Evolutionary conservation across 1,140 invertebrate species (phyloP).

Genomic region (Penaeus chinensis): DNA sequence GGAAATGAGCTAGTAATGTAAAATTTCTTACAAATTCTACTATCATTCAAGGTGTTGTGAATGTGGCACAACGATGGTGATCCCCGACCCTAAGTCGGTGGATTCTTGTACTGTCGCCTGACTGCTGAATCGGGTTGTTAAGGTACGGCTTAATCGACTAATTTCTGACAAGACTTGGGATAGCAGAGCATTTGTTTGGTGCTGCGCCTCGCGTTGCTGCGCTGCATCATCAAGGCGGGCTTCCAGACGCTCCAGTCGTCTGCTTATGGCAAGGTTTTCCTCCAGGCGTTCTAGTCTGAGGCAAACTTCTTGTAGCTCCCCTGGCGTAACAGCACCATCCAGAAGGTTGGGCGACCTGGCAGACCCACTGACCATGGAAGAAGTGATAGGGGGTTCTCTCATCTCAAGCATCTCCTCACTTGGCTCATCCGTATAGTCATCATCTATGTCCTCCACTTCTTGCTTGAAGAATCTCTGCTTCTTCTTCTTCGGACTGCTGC

Average conservation of each 20-base stretch:
- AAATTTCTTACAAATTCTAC: no score
- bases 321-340: background rate
- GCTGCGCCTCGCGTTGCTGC: slow-evolving; percentile 20
- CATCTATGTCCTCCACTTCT: slow-evolving; percentile 27
- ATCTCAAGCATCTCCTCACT: background rate
- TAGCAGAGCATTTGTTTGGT: slow-evolving; percentile 30
- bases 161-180: slow-evolving; percentile 33
- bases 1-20: no score
- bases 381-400: background rate
- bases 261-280: slow-evolving; percentile 33
- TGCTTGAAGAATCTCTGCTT: slow-evolving; percentile 31
- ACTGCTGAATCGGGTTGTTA: background rate
- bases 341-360: background rate
- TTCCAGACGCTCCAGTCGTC: slow-evolving; percentile 29
- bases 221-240: slow-evolving; percentile 25
- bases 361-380: background rate
- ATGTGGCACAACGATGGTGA: slow-evolving; percentile 45
- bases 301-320: slow-evolving; percentile 32
- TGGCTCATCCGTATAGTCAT: slow-evolving; percentile 1
- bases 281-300: slow-evolving; percentile 31
- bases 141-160: slow-evolving; percentile 19
- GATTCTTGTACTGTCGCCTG: slow-evolving; percentile 15
- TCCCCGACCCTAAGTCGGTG: slow-evolving; percentile 29
- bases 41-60: background rate
- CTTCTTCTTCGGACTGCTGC: slow-evolving; percentile 1